These are phyloP conservation scores for Papilio elwesi DNA, from an alignment of 2,888 invertebrate genomes.

Conservation along the genomic window DNA sequence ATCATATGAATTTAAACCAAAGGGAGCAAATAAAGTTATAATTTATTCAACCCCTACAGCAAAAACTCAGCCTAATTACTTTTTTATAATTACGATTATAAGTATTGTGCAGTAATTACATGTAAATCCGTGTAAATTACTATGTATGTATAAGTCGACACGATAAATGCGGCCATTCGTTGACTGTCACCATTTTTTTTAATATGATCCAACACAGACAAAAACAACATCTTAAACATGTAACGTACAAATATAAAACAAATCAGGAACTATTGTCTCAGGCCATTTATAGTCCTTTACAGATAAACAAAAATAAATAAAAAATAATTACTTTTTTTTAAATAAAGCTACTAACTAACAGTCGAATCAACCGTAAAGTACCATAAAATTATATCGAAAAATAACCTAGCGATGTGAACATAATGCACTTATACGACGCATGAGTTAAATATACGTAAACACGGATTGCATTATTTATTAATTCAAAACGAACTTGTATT, in stretches of 20 bases:
- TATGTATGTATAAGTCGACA: constrained; percentile 39
- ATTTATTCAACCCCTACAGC: constrained; percentile 53
- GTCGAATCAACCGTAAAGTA: constrained; percentile 24
- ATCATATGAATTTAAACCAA: constrained; percentile 23
- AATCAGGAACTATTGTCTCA: constrained; percentile 41
- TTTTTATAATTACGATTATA: constrained; percentile 68
- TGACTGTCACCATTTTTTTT: constrained; percentile 26
- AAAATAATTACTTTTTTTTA: constrained; percentile 17
- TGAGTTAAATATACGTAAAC: constrained; percentile 10
- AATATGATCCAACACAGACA: constrained; percentile 8
- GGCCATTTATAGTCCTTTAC: constrained; percentile 36
- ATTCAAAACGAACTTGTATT: neutral
- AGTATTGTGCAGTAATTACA: constrained; percentile 80
- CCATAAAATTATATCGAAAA: constrained; percentile 28
- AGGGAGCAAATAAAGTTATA: constrained; percentile 31
- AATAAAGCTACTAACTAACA: constrained; percentile 31
- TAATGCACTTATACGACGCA: constrained; percentile 15
- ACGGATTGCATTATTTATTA: constrained; percentile 11
- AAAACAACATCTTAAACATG: constrained; percentile 38
- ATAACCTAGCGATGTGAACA: neutral
- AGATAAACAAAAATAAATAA: constrained; percentile 35
- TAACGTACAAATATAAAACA: constrained; percentile 38
- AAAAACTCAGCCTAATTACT: constrained; percentile 57
- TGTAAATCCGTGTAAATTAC: constrained; percentile 47
- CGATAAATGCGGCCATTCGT: constrained; percentile 37